These are phyloP conservation scores for Gymnobelideus leadbeateri DNA, from an alignment of 2,113 vertebrate species.

Conservation along the genomic window DNA sequence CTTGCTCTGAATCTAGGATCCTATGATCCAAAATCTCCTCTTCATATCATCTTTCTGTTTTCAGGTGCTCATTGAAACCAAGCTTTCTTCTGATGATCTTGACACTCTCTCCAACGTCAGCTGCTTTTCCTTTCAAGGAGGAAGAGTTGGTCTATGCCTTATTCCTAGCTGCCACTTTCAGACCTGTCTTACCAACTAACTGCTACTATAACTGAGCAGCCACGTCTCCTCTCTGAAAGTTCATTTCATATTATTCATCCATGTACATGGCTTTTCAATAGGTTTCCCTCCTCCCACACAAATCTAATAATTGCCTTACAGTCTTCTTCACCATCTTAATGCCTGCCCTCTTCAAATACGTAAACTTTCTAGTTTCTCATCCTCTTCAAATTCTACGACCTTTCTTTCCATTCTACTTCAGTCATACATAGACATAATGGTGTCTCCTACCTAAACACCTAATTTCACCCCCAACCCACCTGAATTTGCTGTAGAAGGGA, in stretches of 20 bases:
- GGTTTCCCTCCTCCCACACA: background rate
- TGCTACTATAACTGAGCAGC: background rate
- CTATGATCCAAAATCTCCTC: background rate
- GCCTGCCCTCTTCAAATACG: background rate
- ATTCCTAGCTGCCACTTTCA: background rate
- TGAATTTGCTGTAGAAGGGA: background rate
- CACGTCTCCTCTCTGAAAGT: background rate
- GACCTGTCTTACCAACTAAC: background rate
- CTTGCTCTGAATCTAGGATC: background rate
- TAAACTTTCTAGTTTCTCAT: background rate
- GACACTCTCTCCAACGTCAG: background rate
- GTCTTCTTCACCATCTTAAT: too few relatives aligned
- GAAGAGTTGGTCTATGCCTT: background rate
- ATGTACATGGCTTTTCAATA: background rate
- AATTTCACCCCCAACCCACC: background rate
- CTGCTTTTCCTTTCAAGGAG: background rate
- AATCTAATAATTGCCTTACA: background rate
- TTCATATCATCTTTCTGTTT: background rate
- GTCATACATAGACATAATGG: background rate
- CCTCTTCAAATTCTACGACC: background rate
- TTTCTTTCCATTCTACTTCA: background rate
- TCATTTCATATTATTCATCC: background rate
- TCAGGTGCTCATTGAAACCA: background rate
- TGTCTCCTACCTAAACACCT: background rate
- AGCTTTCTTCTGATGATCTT: background rate